Percentiles rank a stretch among this genome's conserved stretches.
These are phyloP conservation scores for Vombatus ursinus DNA, from an alignment of 2,113 vertebrate genomes.

Conservation along the genomic window DNA sequence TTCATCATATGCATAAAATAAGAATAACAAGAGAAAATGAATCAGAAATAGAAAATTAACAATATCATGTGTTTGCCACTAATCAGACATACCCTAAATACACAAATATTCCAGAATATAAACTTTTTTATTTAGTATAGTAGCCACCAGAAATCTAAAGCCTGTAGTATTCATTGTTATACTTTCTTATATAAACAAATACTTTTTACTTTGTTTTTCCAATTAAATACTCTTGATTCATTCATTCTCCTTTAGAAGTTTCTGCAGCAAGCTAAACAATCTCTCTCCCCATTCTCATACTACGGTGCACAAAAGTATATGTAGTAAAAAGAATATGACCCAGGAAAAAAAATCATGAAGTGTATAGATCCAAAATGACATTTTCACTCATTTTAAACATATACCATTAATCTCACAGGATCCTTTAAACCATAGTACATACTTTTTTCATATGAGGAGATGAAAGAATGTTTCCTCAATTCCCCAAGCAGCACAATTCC, in stretches of 20 bases:
- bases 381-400: slow-evolving; percentile 54
- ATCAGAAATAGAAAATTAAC: neutral
- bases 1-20: neutral
- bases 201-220: neutral
- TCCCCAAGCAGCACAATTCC: slow-evolving; percentile 13
- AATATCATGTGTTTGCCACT: slow-evolving; percentile 52
- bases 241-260: slow-evolving; percentile 59
- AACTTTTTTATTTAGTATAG: slow-evolving; percentile 31
- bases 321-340: slow-evolving; percentile 44
- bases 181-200: slow-evolving; percentile 40
- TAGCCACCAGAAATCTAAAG: slow-evolving; percentile 29
- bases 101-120: slow-evolving; percentile 37
- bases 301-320: neutral
- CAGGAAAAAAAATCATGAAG: slow-evolving; percentile 17
- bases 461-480: slow-evolving; percentile 32
- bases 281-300: slow-evolving; percentile 29
- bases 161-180: slow-evolving; percentile 44
- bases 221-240: slow-evolving; percentile 34
- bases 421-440: slow-evolving; percentile 1
- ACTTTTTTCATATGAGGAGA: slow-evolving; percentile 12
- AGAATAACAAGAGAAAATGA: neutral
- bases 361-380: neutral
- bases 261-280: slow-evolving; percentile 55
- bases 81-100: slow-evolving; percentile 37
- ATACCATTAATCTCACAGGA: slow-evolving; percentile 41